Conservation (phyloP, 2,888 invertebrate genomes). For the Aphodius sticticus region DNA sequence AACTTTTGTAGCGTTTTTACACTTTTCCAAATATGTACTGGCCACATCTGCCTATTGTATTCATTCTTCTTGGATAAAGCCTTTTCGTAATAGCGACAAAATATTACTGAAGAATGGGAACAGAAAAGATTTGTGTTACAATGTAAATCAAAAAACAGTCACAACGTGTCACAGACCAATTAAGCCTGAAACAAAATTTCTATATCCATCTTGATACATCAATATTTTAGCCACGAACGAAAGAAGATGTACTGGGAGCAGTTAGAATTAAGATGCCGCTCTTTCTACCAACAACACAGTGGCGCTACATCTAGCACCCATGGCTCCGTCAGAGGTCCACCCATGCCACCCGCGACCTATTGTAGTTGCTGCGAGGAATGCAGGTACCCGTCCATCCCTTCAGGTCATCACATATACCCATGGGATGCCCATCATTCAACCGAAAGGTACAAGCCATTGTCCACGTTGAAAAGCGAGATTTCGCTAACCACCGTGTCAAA, state of each 20-base stretch:
- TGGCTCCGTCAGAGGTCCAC: slow-evolving; percentile 59
- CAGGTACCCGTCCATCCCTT: slow-evolving; percentile 65
- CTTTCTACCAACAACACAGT: slow-evolving; percentile 71
- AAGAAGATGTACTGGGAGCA: slow-evolving; percentile 97
- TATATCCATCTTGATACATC: neutral
- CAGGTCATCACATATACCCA: slow-evolving; percentile 65
- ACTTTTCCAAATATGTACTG: no score
- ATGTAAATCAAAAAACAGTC: no score
- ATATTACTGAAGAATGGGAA: no score
- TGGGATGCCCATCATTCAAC: slow-evolving; percentile 60
- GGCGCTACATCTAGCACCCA: slow-evolving; percentile 54
- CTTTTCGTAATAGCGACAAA: no score
- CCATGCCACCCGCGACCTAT: slow-evolving; percentile 59
- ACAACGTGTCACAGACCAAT: no score
- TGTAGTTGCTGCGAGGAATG: slow-evolving; percentile 80
- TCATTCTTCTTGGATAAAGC: no score
- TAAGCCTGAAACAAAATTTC: no score
- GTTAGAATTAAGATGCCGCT: slow-evolving; percentile 82
- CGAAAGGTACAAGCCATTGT: slow-evolving; percentile 36
- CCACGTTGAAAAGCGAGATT: slow-evolving; percentile 40
- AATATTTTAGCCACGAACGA: slow-evolving; percentile 78
- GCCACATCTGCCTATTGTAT: no score
- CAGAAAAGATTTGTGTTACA: no score
- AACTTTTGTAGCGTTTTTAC: no score
- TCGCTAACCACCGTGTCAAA: neutral